Evolutionary conservation across 2,888 invertebrate species (phyloP).

Genomic region (Seladonia tumulorum): DNA sequence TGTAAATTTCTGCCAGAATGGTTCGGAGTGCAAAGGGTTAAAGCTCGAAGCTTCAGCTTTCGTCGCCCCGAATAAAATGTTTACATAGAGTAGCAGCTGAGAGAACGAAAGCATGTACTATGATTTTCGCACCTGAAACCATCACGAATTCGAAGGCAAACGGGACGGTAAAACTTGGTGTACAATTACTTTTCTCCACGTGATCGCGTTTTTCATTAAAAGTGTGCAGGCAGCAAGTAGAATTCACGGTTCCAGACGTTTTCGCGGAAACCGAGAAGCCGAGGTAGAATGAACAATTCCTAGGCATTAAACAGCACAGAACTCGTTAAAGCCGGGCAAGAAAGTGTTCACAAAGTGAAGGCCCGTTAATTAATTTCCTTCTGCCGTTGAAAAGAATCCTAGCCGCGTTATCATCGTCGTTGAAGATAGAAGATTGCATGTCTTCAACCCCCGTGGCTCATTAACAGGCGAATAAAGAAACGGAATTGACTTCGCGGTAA

Average conservation of each 20-base stretch:
- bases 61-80: no score
- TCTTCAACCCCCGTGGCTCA: not conserved
- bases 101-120: no score
- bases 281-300: not conserved
- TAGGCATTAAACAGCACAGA: not conserved
- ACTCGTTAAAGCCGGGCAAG: not conserved
- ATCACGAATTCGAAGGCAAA: no score
- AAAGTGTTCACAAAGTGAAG: conserved; percentile 3
- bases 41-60: no score
- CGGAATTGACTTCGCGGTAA: not conserved
- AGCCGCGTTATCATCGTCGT: not conserved
- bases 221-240: not conserved
- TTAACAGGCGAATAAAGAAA: not conserved
- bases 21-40: no score
- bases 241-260: not conserved
- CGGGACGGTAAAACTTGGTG: not conserved
- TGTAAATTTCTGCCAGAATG: no score
- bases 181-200: no score
- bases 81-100: no score
- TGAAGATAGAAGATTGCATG: not conserved
- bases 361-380: not conserved
- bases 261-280: not conserved
- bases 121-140: no score
- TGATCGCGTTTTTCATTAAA: no score
- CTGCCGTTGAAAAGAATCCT: not conserved